Evolutionary conservation across 2,888 invertebrate species (phyloP), one percentile per base, ranked within the genome.

Genomic region (Tenthredo scrophulariae): DNA sequence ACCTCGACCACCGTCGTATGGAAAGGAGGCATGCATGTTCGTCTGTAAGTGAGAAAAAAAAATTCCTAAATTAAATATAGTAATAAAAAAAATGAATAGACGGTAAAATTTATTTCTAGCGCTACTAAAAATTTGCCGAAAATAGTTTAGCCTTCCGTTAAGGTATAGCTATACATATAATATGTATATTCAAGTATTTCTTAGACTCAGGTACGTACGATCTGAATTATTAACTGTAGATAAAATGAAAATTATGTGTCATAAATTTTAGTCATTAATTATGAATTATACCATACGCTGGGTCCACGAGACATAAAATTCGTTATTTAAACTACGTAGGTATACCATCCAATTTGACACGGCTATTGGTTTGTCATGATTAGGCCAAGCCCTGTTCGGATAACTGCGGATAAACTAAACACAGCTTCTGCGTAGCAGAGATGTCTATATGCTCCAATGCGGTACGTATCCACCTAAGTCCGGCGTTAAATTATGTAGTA

Each of bases 1-100:
- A 85, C 93, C 93, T 79, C 94, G 92, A 85, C 93, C 92, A 86
- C 93, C 92, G 89, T 94, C 94, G 89, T 94, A 94, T 26, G 94
- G 94, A 91, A 94, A 94, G 85, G 94, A 94, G 86, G 94, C 93
- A 91, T 94, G 94, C 94, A 94, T 94, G 88, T 94, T 94, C 88
- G 93, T 93, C 94, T 94, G 92, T 84, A 93, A 92, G 43, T 86
- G 83, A 86, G 79, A 33, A 9, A 62, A 29, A 79, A 7, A 75
- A 26, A 62, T 62, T 62, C 5, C 10, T 2, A 26, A 26, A 22
- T 62, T 62, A 10, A 62, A 62, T 62, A 26, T 26, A 26, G 26
- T 26, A 10, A 62, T 62, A 62, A 62, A 62, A 26, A 37, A 37
- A 37, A 7, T 26, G 1, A 62, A 62, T 62, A 7, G 10, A 22